Evolutionary conservation across 2,888 invertebrate genomes (phyloP).

Genomic region (Trissoscelio sp.): DNA sequence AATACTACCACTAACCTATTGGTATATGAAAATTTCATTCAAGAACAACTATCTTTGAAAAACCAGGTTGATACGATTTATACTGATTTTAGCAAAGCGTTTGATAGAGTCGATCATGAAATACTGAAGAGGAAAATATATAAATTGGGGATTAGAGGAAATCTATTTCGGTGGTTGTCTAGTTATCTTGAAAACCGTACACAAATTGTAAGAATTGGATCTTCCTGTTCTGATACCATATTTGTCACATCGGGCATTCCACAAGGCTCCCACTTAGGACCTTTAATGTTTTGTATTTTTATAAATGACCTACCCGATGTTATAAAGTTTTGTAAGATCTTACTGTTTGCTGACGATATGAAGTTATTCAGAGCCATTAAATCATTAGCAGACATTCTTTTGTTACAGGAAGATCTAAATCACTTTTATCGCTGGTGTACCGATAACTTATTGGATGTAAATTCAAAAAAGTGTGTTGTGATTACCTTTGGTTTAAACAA

Average conservation of each 20-base stretch:
- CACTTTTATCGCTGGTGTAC: too few species aligned
- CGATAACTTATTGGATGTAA: too few species aligned
- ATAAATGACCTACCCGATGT: conserved; percentile 9
- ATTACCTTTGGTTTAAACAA: too few species aligned
- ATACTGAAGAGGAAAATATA: background rate
- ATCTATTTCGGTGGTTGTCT: background rate
- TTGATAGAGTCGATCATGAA: conserved; percentile 20
- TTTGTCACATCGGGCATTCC: conserved; percentile 15
- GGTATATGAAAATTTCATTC: background rate
- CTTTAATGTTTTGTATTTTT: conserved; percentile 1
- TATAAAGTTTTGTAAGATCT: background rate
- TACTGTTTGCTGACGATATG: conserved; percentile 32
- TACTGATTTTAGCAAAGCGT: background rate
- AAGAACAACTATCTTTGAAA: background rate
- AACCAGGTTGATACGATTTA: conserved; percentile 14
- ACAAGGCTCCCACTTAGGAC: conserved; percentile 27
- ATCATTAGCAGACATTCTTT: background rate
- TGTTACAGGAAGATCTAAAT: too few species aligned
- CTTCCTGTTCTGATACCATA: background rate
- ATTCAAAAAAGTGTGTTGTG: too few species aligned
- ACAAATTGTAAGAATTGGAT: background rate
- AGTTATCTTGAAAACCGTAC: conserved; percentile 1
- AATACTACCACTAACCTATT: conserved; percentile 22
- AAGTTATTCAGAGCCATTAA: conserved; percentile 10
- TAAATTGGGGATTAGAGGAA: background rate